Conservation (phyloP, 2,113 vertebrate species). For the Aptenodytes patagonicus region DNA sequence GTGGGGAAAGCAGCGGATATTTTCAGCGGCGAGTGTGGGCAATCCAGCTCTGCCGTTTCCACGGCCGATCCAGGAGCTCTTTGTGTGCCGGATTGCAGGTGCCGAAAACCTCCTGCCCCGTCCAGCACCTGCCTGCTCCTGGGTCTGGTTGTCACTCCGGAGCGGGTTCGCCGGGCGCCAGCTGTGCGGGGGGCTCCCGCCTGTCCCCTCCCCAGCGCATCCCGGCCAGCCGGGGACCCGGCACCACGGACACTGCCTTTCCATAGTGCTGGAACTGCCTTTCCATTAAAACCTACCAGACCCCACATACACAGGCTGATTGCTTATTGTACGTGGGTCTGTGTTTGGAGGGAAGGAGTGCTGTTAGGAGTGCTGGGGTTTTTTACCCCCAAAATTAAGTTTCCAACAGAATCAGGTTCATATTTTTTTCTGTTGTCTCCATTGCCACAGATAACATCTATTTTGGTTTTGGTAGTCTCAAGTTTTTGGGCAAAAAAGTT, state of each 20-base stretch:
- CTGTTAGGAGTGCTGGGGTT: background rate
- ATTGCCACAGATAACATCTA: background rate
- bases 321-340: fast-evolving
- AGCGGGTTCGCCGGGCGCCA: fast-evolving
- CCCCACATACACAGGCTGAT: background rate
- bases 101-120: fast-evolving
- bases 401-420: background rate
- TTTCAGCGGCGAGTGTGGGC: background rate
- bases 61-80: background rate
- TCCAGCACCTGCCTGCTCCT: fast-evolving
- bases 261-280: too few species aligned
- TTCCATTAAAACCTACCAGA: background rate
- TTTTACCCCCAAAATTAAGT: background rate
- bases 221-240: fast-evolving
- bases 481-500: background rate
- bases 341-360: background rate
- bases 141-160: fast-evolving
- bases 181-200: fast-evolving
- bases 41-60: fast-evolving
- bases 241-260: fast-evolving
- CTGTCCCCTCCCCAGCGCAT: fast-evolving
- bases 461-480: background rate
- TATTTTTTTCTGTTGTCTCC: background rate
- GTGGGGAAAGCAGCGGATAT: background rate
- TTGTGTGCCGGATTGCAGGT: background rate